Evolutionary conservation across 2,113 vertebrate species (phyloP), one percentile per base, ranked within the genome.

Genomic region (Pseudopodoces humilis): DNA sequence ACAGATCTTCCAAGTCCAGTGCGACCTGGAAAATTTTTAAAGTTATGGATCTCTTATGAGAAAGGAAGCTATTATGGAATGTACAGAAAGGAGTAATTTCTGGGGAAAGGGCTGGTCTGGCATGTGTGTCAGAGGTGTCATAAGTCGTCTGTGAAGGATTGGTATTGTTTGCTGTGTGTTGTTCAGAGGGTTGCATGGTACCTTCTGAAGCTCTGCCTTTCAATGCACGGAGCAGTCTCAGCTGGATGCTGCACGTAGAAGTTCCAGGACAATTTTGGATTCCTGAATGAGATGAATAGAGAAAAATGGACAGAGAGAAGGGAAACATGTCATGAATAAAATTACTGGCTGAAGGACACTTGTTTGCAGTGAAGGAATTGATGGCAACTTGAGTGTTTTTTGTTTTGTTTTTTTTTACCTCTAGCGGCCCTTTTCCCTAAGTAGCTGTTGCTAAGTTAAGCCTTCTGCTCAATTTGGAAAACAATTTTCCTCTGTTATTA

Each of bases 141-240:
- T 53, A 90, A 87, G 35, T 60, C 0, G 0, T 30, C 33, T 81
- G 39, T 70, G 46, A 77, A 72, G 46, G 88, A 17, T 13, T 70
- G 47, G 13, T 43, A 37, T 69, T 88, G 65, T 67, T 67, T 69
- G 37, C 15, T 68, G 3, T 35, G 20, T 47, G 49, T 17, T 80
- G 65, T 49, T 76, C 35, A 49, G 70, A 37, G 76, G 9, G 28
- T 44, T 79, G 50, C 52, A 50, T 0, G 1, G 4, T 80, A 62
- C n/a, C 63, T 93, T 93, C 41, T 37, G 72, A 64, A 92, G 33
- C 14, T 93, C 33, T 89, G 62, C 53, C 53, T 96, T 91, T 62
- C 2, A 22, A 2, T 46, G 39, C 37, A 10, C 18, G 65, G 56
- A 88, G 37, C 12, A 75, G 15, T 67, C 78, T 78, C 65, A 82